phyloP scores from a whole-genome alignment of 2,113 vertebrate species.

The Pituophis catenifer region DNA sequence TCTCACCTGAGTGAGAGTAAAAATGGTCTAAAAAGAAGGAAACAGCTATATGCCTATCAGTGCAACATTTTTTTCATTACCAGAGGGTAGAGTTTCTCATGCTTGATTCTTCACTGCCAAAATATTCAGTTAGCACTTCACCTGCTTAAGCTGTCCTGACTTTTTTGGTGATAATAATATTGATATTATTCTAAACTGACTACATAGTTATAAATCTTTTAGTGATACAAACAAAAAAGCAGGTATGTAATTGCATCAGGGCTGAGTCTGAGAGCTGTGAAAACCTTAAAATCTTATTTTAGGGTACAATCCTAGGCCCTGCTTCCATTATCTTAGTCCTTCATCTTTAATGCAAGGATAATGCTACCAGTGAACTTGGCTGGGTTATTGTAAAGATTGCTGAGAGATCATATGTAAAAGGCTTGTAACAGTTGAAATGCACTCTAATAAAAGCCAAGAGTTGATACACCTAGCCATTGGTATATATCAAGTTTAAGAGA shows the following conservation, averaged over 20 bases:
- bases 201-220: background rate
- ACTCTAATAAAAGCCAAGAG: background rate
- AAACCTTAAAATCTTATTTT: background rate
- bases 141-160: slow-evolving; percentile 23
- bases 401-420: background rate
- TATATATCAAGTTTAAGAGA: background rate
- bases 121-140: background rate
- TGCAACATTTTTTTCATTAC: slow-evolving; percentile 21
- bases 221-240: background rate
- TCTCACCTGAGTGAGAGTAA: slow-evolving; percentile 44
- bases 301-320: background rate
- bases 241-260: background rate
- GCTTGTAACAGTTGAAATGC: background rate
- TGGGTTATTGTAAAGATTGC: background rate
- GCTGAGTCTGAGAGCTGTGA: background rate
- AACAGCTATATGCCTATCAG: slow-evolving; percentile 10
- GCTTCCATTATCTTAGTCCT: background rate
- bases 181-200: background rate
- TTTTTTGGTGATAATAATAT: slow-evolving; percentile 26
- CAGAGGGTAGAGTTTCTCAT: slow-evolving; percentile 8
- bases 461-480: background rate
- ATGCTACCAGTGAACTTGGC: background rate
- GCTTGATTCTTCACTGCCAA: background rate
- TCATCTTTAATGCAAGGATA: background rate
- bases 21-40: slow-evolving; percentile 29